Evolutionary conservation across 2,888 invertebrate genomes (phyloP).

Genomic region (Callyntrura sp.): DNA sequence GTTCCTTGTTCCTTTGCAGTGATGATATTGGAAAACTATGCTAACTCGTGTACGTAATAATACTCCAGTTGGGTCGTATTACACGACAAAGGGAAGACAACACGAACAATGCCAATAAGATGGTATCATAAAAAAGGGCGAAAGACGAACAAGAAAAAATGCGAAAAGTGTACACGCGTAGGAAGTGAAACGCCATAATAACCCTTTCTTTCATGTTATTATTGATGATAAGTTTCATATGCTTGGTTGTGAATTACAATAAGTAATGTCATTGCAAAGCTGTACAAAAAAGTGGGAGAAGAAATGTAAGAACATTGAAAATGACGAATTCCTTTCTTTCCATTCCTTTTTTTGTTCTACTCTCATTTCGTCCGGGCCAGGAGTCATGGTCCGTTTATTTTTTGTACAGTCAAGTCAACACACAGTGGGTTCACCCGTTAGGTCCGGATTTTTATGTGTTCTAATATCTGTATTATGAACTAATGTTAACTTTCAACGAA

Average conservation of each 20-base stretch:
- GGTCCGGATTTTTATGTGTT: neutral
- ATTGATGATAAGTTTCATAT: conserved; percentile 67
- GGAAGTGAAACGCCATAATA: conserved; percentile 35
- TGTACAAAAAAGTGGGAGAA: conserved; percentile 49
- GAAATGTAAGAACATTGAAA: too few species aligned
- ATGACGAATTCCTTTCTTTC: conserved; percentile 73
- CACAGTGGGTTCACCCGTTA: conserved; percentile 5
- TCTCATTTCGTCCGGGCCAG: conserved; percentile 73
- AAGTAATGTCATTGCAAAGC: conserved; percentile 60
- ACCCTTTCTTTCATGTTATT: conserved; percentile 53
- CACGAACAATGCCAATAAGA: conserved; percentile 6
- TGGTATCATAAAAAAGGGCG: too few species aligned
- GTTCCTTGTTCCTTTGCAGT: neutral
- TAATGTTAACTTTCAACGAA: too few species aligned
- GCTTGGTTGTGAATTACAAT: conserved; percentile 13
- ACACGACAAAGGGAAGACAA: too few species aligned
- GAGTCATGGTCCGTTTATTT: conserved; percentile 74
- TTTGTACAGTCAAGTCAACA: conserved; percentile 41
- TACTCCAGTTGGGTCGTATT: neutral
- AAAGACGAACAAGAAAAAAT: conserved; percentile 24
- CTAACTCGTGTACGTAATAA: conserved; percentile 33
- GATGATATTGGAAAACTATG: neutral
- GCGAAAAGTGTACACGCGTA: neutral
- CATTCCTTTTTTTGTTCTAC: conserved; percentile 33
- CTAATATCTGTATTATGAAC: too few species aligned